Percentiles rank a stretch among this genome's conserved stretches.
These are phyloP conservation scores for Mungos mungo DNA, from an alignment of 2,113 vertebrate genomes.

Conservation along the genomic window DNA sequence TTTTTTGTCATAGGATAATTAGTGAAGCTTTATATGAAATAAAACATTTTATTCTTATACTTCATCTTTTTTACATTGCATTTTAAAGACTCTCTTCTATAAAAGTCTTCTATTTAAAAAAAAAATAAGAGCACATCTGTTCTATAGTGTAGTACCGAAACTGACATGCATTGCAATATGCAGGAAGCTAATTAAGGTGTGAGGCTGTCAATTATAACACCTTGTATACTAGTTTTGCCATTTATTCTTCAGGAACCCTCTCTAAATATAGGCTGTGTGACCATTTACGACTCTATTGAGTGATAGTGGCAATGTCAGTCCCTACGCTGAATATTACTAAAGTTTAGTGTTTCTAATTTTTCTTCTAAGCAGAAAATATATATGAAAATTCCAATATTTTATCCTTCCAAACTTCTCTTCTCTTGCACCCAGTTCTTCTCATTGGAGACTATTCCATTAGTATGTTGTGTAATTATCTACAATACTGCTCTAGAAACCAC, in stretches of 20 bases:
- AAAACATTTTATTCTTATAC: not conserved
- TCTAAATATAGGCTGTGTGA: not conserved
- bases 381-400: not conserved
- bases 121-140: not conserved
- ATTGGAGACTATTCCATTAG: not conserved
- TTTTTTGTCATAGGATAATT: not conserved
- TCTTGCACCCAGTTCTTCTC: not conserved
- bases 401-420: not conserved
- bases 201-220: not conserved
- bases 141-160: not conserved
- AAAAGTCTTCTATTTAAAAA: not conserved
- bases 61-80: not conserved
- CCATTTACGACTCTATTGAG: not conserved
- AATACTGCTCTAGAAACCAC: not conserved
- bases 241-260: not conserved
- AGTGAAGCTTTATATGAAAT: not conserved
- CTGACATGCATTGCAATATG: not conserved
- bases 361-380: not conserved
- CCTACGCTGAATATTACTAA: not conserved
- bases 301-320: not conserved
- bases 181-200: not conserved
- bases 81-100: not conserved
- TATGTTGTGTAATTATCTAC: not conserved
- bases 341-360: not conserved
- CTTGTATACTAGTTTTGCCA: not conserved